phyloP scores from a whole-genome alignment of 2,113 vertebrate genomes.

The Psittacula cyanocephala region DNA sequence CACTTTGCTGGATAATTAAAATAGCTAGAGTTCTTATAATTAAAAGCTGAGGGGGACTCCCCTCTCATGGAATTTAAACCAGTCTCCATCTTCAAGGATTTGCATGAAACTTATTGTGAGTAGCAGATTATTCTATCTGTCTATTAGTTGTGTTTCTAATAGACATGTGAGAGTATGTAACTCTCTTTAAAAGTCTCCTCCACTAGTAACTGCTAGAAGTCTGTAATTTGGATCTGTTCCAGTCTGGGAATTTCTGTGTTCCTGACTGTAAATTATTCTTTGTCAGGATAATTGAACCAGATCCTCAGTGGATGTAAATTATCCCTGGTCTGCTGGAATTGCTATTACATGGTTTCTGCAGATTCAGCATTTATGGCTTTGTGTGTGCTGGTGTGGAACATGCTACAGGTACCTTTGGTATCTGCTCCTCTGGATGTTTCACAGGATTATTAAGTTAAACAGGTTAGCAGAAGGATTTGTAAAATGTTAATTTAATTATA shows the following conservation, averaged over 20 bases:
- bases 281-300: neutral
- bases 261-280: neutral
- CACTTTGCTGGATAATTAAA: neutral
- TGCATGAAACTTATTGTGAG: neutral
- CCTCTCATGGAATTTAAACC: neutral
- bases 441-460: neutral
- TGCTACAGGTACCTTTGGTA: accelerated
- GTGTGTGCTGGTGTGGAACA: neutral
- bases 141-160: neutral
- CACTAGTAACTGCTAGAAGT: neutral
- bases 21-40: neutral
- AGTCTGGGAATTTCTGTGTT: neutral
- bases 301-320: neutral
- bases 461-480: neutral
- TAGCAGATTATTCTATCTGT: neutral
- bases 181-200: neutral
- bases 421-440: neutral
- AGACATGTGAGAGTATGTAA: too few relatives aligned
- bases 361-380: neutral
- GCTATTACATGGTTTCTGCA: neutral
- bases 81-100: neutral
- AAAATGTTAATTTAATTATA: neutral
- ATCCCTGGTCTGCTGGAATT: neutral
- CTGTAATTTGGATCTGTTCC: neutral
- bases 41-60: neutral